These are phyloP conservation scores for Copsychus sechellarum DNA, from an alignment of 2,113 vertebrate genomes.

Conservation along the genomic window DNA sequence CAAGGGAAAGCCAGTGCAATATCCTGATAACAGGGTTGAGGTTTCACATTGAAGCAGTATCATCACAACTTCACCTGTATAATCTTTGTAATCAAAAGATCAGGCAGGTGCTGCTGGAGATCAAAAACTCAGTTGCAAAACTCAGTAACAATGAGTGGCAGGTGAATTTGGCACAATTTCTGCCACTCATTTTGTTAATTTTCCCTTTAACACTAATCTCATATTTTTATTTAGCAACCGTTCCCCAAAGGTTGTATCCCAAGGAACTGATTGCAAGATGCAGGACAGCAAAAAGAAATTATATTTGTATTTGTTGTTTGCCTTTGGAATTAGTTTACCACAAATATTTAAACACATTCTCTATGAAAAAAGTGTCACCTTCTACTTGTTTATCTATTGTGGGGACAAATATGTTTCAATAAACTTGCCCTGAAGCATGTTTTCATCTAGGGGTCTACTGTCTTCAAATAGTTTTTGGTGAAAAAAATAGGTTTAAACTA, in stretches of 20 bases:
- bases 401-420: not conserved
- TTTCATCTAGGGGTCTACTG: not conserved
- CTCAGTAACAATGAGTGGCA: not conserved
- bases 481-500: not conserved
- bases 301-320: not conserved
- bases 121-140: not conserved
- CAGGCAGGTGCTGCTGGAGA: not conserved
- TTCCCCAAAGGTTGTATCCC: not conserved
- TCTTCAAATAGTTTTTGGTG: not conserved
- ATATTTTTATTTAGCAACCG: not conserved
- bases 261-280: not conserved
- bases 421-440: not conserved
- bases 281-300: not conserved
- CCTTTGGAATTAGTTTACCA: conserved; percentile 3
- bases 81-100: not conserved
- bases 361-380: not conserved
- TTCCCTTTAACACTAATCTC: not conserved
- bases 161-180: not conserved
- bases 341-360: not conserved
- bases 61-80: not conserved
- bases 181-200: not conserved
- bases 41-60: not conserved
- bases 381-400: not conserved
- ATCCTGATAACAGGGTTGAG: not conserved
- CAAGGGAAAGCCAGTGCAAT: not conserved